Percentiles rank a stretch among this genome's conserved stretches.
Evolutionary conservation across 2,113 vertebrate species (phyloP).

Genomic region (Hyperopisus bebe): DNA sequence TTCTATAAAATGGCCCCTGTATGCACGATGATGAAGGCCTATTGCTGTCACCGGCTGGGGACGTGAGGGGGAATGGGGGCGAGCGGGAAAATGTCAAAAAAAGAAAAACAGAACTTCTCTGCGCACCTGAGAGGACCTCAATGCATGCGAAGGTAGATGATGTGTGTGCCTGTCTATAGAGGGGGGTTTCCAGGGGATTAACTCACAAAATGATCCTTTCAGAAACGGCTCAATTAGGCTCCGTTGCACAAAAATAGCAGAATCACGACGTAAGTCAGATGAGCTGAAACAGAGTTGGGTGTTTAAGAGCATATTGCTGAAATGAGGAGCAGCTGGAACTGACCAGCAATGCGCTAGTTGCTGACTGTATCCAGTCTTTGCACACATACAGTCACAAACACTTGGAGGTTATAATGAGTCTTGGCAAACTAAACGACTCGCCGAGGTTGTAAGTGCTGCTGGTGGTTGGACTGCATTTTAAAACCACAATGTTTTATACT

Average conservation of each 20-base stretch:
- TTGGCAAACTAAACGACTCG: background rate
- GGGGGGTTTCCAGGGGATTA: background rate
- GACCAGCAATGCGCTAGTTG: background rate
- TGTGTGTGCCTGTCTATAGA: background rate
- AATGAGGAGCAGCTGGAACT: background rate
- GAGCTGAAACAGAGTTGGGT: background rate
- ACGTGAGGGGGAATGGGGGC: background rate
- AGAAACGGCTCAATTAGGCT: background rate
- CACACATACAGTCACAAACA: background rate
- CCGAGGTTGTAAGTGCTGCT: background rate
- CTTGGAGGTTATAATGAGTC: background rate
- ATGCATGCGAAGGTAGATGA: background rate
- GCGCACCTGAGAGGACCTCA: background rate
- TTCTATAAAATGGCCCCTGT: background rate
- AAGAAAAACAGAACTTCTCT: background rate
- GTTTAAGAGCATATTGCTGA: background rate
- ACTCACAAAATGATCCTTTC: background rate
- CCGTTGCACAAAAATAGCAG: background rate
- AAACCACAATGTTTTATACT: background rate
- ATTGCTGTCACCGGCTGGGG: background rate
- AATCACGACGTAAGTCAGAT: background rate
- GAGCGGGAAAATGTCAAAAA: background rate
- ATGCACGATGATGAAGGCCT: background rate
- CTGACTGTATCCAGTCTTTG: background rate
- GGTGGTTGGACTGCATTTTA: background rate